Base-by-base conservation (phyloP, 2,888 invertebrate species). In the Parelbella ahira region DNA sequence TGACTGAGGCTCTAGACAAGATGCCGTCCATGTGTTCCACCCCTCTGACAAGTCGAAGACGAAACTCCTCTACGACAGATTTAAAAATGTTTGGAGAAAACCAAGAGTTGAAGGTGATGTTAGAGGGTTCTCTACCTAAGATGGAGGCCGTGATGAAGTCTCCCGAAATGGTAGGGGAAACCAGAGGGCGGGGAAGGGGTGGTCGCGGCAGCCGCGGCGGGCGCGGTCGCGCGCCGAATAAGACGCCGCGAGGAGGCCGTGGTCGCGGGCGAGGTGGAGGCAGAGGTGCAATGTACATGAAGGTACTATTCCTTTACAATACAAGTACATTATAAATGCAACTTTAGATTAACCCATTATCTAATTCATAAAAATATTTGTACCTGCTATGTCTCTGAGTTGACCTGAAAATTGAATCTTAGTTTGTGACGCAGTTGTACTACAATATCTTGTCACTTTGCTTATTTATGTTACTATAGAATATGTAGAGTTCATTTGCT, bases 1-100 rank as follows among this genome's bases (percentile, higher is more conserved):
- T 86, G 79, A 86, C 86, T 1, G 87, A 86, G 47, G 84, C 83
- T 1, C 60, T 86, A 2, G 83, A 86, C 48, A 81, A 84, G 34
- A 75, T 80, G 61, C 76, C 78, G 0, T 68, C 68, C 2, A 54
- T 63, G 2, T 78, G 77, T 44, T 55, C 68, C 2, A 81, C 83
- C 2, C 79, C 83, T 6, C 55, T 84, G 15, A 64, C 79, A 10
- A 80, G 78, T 47, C 63, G 81, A 21, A 62, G 73, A 13, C 60
- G 71, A 11, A 68, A 56, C 37, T 70, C 73, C 1, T 61, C 66
- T 1, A 49, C 34, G 4, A 36, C 47, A 2, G 63, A 69, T 7
- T 50, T 65, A 30, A 69, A 67, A 19, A 47, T 68, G 10, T 68
- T 68, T 29, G 47, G 59, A 13, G 61, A 63, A 2, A 51, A 48